Evolutionary conservation across 2,797 vertebrate species (phyloP).

Genomic region (Ceryle rudis): DNA sequence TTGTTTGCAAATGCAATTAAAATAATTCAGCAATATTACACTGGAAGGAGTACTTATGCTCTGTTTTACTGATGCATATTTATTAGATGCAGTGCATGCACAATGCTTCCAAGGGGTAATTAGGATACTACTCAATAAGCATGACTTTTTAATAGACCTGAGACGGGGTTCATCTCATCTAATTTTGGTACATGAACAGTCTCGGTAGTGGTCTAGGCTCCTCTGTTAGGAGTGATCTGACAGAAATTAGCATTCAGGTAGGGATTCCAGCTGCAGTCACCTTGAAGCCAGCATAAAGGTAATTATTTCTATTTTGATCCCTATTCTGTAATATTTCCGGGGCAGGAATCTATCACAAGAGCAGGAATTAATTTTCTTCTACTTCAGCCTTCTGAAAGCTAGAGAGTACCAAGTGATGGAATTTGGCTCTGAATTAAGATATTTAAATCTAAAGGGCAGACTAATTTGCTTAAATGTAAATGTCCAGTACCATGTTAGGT

Average conservation of each 20-base stretch:
- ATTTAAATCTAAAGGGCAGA: not conserved
- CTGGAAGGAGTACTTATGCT: not conserved
- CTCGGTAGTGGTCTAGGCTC: not conserved
- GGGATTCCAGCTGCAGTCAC: conserved; percentile 1
- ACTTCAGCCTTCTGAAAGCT: not conserved
- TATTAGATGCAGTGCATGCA: not conserved
- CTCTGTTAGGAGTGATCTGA: not conserved
- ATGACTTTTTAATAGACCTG: conserved; percentile 7
- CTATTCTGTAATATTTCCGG: not conserved
- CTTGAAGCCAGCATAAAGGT: not conserved
- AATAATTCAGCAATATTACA: not conserved
- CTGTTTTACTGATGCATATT: not conserved
- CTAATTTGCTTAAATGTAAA: not conserved
- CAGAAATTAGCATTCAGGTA: not conserved
- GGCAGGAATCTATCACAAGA: not conserved
- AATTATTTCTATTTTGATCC: conserved; percentile 28
- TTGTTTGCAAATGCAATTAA: conserved; percentile 21
- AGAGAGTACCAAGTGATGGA: not conserved
- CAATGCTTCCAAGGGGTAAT: not conserved
- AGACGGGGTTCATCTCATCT: not conserved
- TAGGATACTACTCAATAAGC: not conserved
- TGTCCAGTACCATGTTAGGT: not conserved
- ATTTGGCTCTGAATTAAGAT: not conserved
- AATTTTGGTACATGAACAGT: not conserved
- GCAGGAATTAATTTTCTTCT: not conserved